Percentiles rank a stretch among this genome's conserved stretches.
These are phyloP conservation scores for Belonocnema kinseyi DNA, from an alignment of 1,140 invertebrate genomes.

Conservation along the genomic window DNA sequence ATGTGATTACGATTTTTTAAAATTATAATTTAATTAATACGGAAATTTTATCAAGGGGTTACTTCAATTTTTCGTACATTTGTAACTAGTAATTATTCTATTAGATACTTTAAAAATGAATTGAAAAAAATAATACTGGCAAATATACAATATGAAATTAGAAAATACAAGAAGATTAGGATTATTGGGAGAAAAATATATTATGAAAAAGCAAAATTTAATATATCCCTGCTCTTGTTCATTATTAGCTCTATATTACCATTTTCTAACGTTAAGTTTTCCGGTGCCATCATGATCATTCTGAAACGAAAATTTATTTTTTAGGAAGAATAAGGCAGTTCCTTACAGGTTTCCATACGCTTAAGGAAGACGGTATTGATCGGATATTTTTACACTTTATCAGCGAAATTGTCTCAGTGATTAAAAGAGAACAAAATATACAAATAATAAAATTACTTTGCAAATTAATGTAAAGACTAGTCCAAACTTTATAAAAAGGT, in stretches of 20 bases:
- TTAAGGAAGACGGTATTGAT: constrained; percentile 14
- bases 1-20: too few species aligned
- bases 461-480: not conserved
- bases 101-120: too few species aligned
- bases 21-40: too few species aligned
- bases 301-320: constrained; percentile 6
- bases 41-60: too few species aligned
- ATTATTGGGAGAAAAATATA: too few species aligned
- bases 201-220: not conserved
- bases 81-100: too few species aligned
- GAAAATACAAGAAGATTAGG: too few species aligned
- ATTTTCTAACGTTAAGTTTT: not conserved
- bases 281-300: not conserved
- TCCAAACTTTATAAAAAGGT: not conserved
- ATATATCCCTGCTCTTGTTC: not conserved
- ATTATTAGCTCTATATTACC: not conserved
- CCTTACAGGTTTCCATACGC: constrained; percentile 17
- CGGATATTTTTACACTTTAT: constrained; percentile 14
- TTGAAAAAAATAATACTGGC: too few species aligned
- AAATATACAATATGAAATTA: too few species aligned
- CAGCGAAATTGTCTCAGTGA: not conserved
- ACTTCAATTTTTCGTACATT: too few species aligned
- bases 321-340: constrained; percentile 10
- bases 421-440: too few species aligned
- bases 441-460: not conserved